Conservation (phyloP, 2,888 invertebrate species). For the Hirtodrosophila histrioides region DNA sequence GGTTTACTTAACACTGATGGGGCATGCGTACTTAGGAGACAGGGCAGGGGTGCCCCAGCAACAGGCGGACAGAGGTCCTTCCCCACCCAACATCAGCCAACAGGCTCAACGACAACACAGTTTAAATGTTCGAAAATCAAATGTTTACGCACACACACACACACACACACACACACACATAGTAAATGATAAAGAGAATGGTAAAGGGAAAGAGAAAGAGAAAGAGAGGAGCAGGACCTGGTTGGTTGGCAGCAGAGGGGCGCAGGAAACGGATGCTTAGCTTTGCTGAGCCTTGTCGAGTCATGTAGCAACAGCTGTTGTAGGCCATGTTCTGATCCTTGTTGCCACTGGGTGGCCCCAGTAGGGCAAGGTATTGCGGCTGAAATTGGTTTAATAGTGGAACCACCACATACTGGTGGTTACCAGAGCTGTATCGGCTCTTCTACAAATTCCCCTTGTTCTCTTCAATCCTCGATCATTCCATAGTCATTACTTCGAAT, state of each 20-base stretch:
- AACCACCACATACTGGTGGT: no score
- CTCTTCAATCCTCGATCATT: no score
- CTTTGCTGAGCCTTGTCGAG: constrained; percentile 64
- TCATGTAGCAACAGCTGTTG: constrained; percentile 76
- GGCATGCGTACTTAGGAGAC: constrained; percentile 27
- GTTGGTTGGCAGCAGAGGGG: not conserved
- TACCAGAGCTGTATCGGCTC: no score
- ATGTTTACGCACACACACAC: constrained; percentile 57
- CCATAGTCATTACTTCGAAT: no score
- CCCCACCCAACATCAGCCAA: not conserved
- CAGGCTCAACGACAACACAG: constrained; percentile 17
- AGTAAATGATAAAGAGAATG: no score
- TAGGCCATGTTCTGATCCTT: constrained; percentile 67
- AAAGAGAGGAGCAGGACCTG: no score
- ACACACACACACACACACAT: constrained; percentile 30
- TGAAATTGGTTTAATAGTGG: not conserved
- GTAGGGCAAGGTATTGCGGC: constrained; percentile 31
- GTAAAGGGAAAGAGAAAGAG: no score
- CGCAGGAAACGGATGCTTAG: constrained; percentile 20
- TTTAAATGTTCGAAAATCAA: constrained; percentile 62
- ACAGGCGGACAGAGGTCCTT: constrained; percentile 41
- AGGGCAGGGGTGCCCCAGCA: constrained; percentile 31
- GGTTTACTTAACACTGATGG: constrained; percentile 38
- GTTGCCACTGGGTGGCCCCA: constrained; percentile 30
- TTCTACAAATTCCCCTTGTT: no score